Percentiles rank a stretch among this genome's conserved stretches.
Evolutionary conservation across 2,888 invertebrate genomes (phyloP).

Genomic region (Mycalesis mineus): DNA sequence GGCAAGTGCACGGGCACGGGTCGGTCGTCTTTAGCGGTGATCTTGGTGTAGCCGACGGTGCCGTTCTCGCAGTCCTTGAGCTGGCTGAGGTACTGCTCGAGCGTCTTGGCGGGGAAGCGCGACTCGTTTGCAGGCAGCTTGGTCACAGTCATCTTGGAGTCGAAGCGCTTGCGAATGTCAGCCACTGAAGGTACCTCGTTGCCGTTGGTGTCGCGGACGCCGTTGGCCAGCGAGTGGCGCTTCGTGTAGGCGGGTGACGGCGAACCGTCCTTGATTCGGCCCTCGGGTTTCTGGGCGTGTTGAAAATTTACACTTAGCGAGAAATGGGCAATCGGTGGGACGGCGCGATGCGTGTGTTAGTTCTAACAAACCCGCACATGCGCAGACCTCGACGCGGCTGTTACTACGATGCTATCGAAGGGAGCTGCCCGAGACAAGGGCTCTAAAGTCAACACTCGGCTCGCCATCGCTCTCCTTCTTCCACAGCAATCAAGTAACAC

Average conservation of each 20-base stretch:
- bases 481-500: no score
- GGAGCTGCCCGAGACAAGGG: slow-evolving; percentile 27
- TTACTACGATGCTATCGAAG: slow-evolving; percentile 35
- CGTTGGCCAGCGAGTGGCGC: slow-evolving; percentile 60
- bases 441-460: background rate
- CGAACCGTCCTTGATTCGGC: slow-evolving; percentile 65
- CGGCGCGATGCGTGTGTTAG: slow-evolving; percentile 72
- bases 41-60: slow-evolving; percentile 56
- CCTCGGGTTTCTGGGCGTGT: slow-evolving; percentile 65
- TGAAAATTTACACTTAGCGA: slow-evolving; percentile 55
- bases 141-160: slow-evolving; percentile 71
- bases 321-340: slow-evolving; percentile 32
- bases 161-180: slow-evolving; percentile 79
- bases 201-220: slow-evolving; percentile 78
- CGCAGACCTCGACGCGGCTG: slow-evolving; percentile 34
- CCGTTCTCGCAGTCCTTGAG: slow-evolving; percentile 68
- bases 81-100: slow-evolving; percentile 64
- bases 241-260: slow-evolving; percentile 60
- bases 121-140: slow-evolving; percentile 66
- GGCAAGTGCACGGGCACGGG: slow-evolving; percentile 71
- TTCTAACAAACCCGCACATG: slow-evolving; percentile 55
- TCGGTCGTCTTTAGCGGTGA: slow-evolving; percentile 59
- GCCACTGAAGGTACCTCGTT: slow-evolving; percentile 78
- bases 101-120: slow-evolving; percentile 50
- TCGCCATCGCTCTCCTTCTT: no score